Base-by-base conservation (phyloP, 2,797 vertebrate genomes). In the Takifugu ocellatus region DNA sequence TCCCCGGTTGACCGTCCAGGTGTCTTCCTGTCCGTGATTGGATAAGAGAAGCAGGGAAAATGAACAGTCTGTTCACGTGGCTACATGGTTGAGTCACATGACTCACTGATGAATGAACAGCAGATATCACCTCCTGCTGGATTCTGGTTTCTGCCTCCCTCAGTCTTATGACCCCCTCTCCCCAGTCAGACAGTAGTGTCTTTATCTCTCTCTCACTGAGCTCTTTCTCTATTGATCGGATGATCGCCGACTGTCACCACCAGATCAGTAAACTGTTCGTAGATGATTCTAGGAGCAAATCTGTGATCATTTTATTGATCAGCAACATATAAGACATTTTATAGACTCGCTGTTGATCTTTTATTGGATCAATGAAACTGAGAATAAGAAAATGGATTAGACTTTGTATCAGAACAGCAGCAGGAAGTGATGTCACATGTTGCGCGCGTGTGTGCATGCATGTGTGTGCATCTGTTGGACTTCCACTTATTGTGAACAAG, bases 161-260 rank as follows among this genome's bases (percentile, higher is more conserved):
- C 29, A 31, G 42, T 72, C 74, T 43, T 61, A 48, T 79, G 63
- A 61, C 54, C 49, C 47, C 16, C 21, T 2, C 16, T 2, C 11
- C 27, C 2, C n/a, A 0, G n/a, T 7, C 60, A 65, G 29, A 84
- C 78, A 81, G 65, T 60, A 70, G 10, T n/a, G 24, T 61, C 82
- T 78, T 82, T 80, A 55, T 82, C 46, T 49, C 6, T 26, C 44
- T 54, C 52, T 78, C 68, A 80, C 79, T 77, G 74, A 63, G 59
- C 9, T 72, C 74, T 81, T 84, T 84, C 54, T 81, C 49, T 67
- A 79, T 77, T 61, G 73, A 79, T 78, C 82, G 82, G 77, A 68
- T 79, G 82, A 84, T 81, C 49, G 3, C 66, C 56, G 68, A 54
- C 69, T 66, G 61, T 72, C 70, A 77, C 59, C 65, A 56, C 59